A percentile compares a stretch with the other conserved stretches of the same genome.
These are phyloP conservation scores for Ectobius pallidus DNA, from an alignment of 2,888 invertebrate species.

Conservation along the genomic window DNA sequence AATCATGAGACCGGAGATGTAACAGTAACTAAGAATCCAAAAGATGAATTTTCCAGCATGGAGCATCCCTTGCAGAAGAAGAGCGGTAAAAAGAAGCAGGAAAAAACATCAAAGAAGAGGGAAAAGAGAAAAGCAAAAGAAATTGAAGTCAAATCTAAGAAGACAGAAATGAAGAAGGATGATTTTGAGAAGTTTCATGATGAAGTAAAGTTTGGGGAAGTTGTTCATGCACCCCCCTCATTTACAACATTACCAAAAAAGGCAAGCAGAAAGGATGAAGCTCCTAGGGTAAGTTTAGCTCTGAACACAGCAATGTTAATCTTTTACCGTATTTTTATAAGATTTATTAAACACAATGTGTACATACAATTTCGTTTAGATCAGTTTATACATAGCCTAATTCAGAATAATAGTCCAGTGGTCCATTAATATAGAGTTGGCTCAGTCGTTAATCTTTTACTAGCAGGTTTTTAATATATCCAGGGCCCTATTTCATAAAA, in stretches of 20 bases:
- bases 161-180: conserved; percentile 45
- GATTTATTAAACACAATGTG: too few relatives aligned
- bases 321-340: too few relatives aligned
- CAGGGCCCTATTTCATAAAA: too few relatives aligned
- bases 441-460: too few relatives aligned
- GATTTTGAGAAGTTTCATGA: conserved; percentile 58
- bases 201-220: conserved; percentile 75
- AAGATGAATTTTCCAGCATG: conserved; percentile 60
- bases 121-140: conserved; percentile 62
- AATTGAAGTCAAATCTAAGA: conserved; percentile 53
- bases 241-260: conserved; percentile 61
- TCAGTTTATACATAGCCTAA: too few relatives aligned
- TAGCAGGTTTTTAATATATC: too few relatives aligned
- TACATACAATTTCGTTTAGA: too few relatives aligned
- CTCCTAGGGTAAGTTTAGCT: conserved; percentile 55
- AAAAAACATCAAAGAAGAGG: conserved; percentile 41
- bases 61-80: conserved; percentile 54
- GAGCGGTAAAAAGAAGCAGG: conserved; percentile 50
- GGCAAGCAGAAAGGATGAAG: conserved; percentile 54
- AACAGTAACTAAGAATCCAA: conserved; percentile 57
- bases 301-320: too few relatives aligned
- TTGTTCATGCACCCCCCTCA: conserved; percentile 73
- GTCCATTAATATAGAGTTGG: too few relatives aligned
- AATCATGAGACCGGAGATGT: conserved; percentile 60
- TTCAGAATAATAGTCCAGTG: too few relatives aligned